Evolutionary conservation across 2,888 invertebrate genomes (phyloP).

Genomic region (Archips crataeganus): DNA sequence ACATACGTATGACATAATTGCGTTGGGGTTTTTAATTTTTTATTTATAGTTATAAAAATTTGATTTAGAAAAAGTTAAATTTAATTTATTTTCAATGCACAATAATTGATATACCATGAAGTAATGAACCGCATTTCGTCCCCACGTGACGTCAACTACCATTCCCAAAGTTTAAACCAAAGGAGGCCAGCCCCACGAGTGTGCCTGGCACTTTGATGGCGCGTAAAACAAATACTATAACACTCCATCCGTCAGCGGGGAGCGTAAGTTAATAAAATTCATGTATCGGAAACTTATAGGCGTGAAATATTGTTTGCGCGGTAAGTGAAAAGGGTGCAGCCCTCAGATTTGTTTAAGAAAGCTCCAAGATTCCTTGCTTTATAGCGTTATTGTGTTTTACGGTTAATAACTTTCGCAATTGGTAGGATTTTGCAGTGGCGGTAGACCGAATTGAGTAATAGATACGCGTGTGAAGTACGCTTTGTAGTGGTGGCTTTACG

Average conservation of each 20-base stretch:
- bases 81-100: not conserved
- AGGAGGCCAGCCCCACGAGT: slow-evolving; percentile 44
- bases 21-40: too few species aligned
- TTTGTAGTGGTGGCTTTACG: not conserved
- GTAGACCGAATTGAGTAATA: slow-evolving; percentile 12
- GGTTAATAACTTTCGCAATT: slow-evolving; percentile 8
- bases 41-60: too few species aligned
- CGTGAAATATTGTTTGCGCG: slow-evolving; percentile 78
- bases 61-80: not conserved
- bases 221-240: slow-evolving; percentile 83
- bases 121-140: too few species aligned
- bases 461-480: not conserved
- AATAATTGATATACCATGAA: not conserved
- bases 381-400: slow-evolving; percentile 41
- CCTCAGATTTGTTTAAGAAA: slow-evolving; percentile 66
- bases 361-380: slow-evolving; percentile 56
- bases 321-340: slow-evolving; percentile 65
- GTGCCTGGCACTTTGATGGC: slow-evolving; percentile 74
- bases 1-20: too few species aligned
- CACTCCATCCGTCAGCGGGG: slow-evolving; percentile 74
- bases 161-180: slow-evolving; percentile 28
- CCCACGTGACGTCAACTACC: slow-evolving; percentile 11
- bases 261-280: slow-evolving; percentile 84
- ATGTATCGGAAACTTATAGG: slow-evolving; percentile 85
- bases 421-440: not conserved